Conservation (phyloP, 1,140 invertebrate genomes). For the Brachionus manjavacas region DNA sequence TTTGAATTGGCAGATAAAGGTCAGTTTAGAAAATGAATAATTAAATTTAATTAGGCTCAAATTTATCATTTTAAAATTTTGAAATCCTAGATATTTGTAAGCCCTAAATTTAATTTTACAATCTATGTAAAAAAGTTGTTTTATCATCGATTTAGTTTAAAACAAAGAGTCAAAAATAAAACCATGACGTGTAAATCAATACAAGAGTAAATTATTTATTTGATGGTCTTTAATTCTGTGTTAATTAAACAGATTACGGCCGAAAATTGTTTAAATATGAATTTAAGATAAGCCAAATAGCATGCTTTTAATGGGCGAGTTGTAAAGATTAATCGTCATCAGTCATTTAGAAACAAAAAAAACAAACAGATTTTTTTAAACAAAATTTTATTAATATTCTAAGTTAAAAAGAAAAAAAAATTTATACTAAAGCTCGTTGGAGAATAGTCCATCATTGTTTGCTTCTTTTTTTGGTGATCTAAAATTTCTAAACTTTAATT, state of each 20-base stretch:
- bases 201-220: neutral
- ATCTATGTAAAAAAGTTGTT: neutral
- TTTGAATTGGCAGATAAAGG: constrained; percentile 1
- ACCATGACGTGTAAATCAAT: neutral
- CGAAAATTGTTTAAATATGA: neutral
- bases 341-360: neutral
- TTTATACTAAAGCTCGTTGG: neutral
- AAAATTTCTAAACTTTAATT: neutral
- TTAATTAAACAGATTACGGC: neutral
- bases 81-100: constrained; percentile 5
- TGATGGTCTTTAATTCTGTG: neutral
- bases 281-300: neutral
- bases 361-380: neutral
- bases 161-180: neutral
- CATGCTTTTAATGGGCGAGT: neutral
- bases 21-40: constrained; percentile 23
- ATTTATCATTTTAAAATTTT: constrained; percentile 30
- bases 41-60: constrained; percentile 34
- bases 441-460: neutral
- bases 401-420: neutral
- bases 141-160: neutral
- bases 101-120: neutral
- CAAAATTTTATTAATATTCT: neutral
- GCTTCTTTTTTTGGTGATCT: neutral
- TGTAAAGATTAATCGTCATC: neutral